Percentiles rank a stretch among this genome's conserved stretches.
Evolutionary conservation across 2,888 invertebrate species (phyloP).

Genomic region (Synergus laeviventris): DNA sequence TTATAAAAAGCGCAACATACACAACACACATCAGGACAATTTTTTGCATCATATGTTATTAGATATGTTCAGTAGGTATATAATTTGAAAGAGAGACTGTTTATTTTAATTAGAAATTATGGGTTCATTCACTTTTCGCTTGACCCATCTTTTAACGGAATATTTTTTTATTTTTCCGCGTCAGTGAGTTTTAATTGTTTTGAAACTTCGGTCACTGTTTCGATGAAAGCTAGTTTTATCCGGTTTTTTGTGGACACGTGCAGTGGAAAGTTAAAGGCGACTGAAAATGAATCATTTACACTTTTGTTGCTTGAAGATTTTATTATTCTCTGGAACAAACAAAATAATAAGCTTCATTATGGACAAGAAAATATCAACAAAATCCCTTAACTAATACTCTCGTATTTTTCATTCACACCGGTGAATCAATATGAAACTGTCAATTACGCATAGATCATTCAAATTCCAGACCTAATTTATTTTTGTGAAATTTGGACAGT

Average conservation of each 20-base stretch:
- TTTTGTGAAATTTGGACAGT: background rate
- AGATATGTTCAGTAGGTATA: no score
- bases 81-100: background rate
- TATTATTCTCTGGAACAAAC: background rate
- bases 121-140: slow-evolving; percentile 1
- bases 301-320: background rate
- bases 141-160: background rate
- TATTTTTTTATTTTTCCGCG: background rate
- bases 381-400: background rate
- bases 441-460: background rate
- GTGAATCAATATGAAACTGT: no score
- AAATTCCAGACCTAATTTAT: background rate
- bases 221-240: background rate
- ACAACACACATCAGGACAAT: no score
- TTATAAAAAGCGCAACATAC: no score
- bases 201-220: background rate
- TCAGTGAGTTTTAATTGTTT: background rate
- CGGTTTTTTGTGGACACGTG: background rate
- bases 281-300: background rate
- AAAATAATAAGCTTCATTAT: background rate
- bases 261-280: background rate
- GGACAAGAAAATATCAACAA: background rate
- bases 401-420: no score
- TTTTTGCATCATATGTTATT: no score
- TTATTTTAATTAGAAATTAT: background rate